Base-by-base conservation (phyloP, 2,797 vertebrate genomes). In the Pangasius larnaudii region DNA sequence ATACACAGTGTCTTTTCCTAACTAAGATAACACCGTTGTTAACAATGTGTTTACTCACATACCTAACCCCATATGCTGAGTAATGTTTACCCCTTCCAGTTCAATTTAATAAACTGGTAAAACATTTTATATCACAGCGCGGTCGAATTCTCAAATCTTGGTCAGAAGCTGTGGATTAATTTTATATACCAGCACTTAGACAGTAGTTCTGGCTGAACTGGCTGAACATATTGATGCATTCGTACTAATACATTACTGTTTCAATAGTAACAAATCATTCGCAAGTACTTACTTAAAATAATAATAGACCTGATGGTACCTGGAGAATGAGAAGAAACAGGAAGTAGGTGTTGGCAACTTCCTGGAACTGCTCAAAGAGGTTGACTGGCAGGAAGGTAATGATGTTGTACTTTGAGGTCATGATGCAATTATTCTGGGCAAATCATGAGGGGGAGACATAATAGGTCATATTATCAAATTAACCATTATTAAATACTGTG, bases 341-440 rank as follows among this genome's bases (percentile, higher is more conserved):
- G 93, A 99, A 99, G 95, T 99, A 99, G 51, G 98, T 98, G 91
- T 99, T 99, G 93, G 98, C 98, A 92, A 99, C 98, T 96, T 98
- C 97, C 95, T 99, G 98, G 94, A 99, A 99, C 95, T 99, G 98
- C 95, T 99, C 98, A 67, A 99, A 99, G 92, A 99, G 96, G 94
- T 99, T 99, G 95, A 99, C 95, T 36, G 98, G 97, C 92, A 99
- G 96, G 95, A 99, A 99, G 87, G 97, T 98, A 94, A 99, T 83
- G 19, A 98, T 92, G 91, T 98, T 98, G 95, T 99, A 99, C 93
- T 99, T 99, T 86, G 98, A 99, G 90, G 98, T 99, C 95, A 97
- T 96, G 95, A 99, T 99, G 95, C 97, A 98, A 96, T 99, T 99
- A 92, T 95, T 98, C 98, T 99, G 90, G 51, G 85, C 49, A 87